Evolutionary conservation across 2,113 vertebrate genomes (phyloP), one percentile per base, ranked within the genome.

Genomic region (Oryzias woworae): DNA sequence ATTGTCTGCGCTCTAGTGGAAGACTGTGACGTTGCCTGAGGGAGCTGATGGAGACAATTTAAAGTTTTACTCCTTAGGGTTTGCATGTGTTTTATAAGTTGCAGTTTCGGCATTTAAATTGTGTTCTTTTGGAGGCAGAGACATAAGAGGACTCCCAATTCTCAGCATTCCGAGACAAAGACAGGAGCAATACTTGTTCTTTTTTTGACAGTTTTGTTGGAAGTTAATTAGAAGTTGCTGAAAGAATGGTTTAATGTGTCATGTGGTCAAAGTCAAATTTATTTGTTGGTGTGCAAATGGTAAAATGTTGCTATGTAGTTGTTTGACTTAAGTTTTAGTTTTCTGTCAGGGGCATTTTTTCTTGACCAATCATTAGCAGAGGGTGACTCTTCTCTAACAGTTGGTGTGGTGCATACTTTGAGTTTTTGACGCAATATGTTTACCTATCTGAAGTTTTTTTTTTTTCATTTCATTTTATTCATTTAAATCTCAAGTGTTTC

Each of bases 341-440:
- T 71, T 53, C 43, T 51, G 68, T 55, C 24, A 53, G 28, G n/a
- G 50, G 56, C 69, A 66, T 64, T 56, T 65, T 78, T 64, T 53
- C 23, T 71, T 55, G 66, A 68, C 85, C 84, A 88, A 81, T 86
- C 81, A 69, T 73, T 84, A 74, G 53, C 62, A 48, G 20, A 58
- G 70, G 67, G 17, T 0, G 5, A 59, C 16, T 66, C 16, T 45
- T 66, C 26, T 71, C 81, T 67, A 44, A 59, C 65, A 66, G 55
- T 64, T 58, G 81, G 68, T 45, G 44, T 56, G 61, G 43, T 36
- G 36, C 64, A 72, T 23, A 22, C 65, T 23, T 47, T 51, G 59
- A 12, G 45, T 50, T 65, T 62, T 23, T 66, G 44, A 53, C 53
- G 54, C 12, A 4, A 44, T 20, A 8, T 12, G 10, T 59, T 66